Evolutionary conservation across 2,797 vertebrate genomes (phyloP).

Genomic region (Megalops cyprinoides): DNA sequence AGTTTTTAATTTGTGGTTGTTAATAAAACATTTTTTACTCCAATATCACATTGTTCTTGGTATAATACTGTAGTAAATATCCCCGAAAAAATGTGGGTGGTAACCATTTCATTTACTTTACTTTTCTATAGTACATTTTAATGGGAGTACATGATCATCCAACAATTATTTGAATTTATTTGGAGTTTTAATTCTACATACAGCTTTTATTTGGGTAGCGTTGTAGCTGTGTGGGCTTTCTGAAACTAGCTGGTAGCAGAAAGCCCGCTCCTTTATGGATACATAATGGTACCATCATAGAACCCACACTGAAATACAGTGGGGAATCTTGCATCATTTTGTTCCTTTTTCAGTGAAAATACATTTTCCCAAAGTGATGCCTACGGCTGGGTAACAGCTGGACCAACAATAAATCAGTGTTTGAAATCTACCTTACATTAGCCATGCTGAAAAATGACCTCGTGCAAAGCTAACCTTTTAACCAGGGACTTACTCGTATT

Average conservation of each 20-base stretch:
- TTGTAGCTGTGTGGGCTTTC: no score
- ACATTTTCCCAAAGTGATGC: background rate
- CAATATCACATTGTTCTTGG: background rate
- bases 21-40: background rate
- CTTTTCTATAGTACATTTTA: background rate
- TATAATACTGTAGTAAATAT: background rate
- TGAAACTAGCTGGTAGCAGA: background rate
- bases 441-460: background rate
- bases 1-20: background rate
- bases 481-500: background rate
- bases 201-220: background rate
- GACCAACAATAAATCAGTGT: background rate
- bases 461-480: background rate
- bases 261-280: background rate
- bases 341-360: background rate
- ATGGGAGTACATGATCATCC: background rate
- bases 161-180: background rate
- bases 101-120: background rate
- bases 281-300: background rate
- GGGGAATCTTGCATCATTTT: background rate
- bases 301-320: background rate
- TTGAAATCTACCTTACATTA: background rate
- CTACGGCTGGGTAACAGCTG: background rate
- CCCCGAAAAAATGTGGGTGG: background rate
- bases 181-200: background rate